Percentiles rank a stretch among this genome's conserved stretches.
These are phyloP conservation scores for Clanis bilineata DNA, from an alignment of 2,888 invertebrate species.

Conservation along the genomic window DNA sequence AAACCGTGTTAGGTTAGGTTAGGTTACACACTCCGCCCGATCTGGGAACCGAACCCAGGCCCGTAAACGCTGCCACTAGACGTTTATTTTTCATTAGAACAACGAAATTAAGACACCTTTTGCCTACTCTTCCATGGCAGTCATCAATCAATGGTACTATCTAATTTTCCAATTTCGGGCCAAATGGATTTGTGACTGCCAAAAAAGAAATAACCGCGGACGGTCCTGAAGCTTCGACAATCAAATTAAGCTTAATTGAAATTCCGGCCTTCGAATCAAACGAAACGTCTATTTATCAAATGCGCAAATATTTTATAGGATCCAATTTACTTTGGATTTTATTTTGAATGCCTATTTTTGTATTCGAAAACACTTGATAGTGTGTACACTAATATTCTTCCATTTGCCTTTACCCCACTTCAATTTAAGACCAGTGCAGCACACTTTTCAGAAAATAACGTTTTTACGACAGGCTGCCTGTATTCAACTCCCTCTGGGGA, in stretches of 20 bases:
- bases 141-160: conserved; percentile 1
- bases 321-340: not conserved
- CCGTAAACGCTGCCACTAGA: no score
- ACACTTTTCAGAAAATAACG: no score
- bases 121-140: not conserved
- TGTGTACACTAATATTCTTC: not conserved
- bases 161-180: not conserved
- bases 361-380: not conserved
- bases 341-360: not conserved
- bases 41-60: no score
- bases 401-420: no score
- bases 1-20: no score
- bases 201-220: not conserved
- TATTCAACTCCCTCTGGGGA: no score
- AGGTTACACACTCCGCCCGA: no score
- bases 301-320: not conserved
- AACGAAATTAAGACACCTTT: not conserved
- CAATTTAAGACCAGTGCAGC: no score
- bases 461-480: no score
- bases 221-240: conserved; percentile 1
- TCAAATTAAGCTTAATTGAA: conserved; percentile 14
- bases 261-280: not conserved
- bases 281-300: conserved; percentile 3
- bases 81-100: not conserved
- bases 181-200: conserved; percentile 6